A percentile compares a stretch with the other conserved stretches of the same genome.
Evolutionary conservation across 2,888 invertebrate species (phyloP).

Genomic region (Rhabditophanes sp.): DNA sequence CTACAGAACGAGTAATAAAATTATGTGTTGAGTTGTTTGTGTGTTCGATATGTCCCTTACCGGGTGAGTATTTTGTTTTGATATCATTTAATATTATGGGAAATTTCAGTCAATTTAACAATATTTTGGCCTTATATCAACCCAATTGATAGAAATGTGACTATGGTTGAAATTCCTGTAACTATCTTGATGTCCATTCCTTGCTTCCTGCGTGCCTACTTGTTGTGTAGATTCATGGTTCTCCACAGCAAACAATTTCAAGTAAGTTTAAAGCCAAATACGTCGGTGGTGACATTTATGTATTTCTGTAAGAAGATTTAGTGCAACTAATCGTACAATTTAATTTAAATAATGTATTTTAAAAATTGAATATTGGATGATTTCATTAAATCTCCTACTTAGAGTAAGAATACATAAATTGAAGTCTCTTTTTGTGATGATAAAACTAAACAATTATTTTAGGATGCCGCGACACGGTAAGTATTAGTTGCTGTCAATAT

Average conservation of each 20-base stretch:
- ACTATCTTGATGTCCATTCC: constrained; percentile 93
- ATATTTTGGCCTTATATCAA: constrained; percentile 38
- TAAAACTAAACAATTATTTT: constrained; percentile 7
- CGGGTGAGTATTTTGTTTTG: constrained; percentile 45
- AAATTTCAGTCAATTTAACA: constrained; percentile 21
- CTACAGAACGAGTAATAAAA: constrained; percentile 73
- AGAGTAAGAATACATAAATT: constrained; percentile 1
- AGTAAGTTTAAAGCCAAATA: constrained; percentile 13
- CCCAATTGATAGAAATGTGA: constrained; percentile 39
- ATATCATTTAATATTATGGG: not conserved
- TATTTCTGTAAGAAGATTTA: no score
- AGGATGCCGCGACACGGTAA: constrained; percentile 99
- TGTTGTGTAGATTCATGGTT: constrained; percentile 98
- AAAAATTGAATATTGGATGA: no score
- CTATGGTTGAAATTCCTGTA: constrained; percentile 61
- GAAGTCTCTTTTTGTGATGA: no score
- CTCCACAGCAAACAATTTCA: constrained; percentile 92
- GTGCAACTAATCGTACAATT: no score
- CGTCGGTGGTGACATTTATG: not conserved
- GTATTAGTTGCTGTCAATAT: no score
- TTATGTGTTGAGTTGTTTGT: constrained; percentile 66
- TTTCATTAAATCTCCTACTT: no score
- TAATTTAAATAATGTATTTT: no score
- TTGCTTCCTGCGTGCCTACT: constrained; percentile 97
- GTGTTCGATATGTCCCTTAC: constrained; percentile 94